These are phyloP conservation scores for Betta splendens DNA, from an alignment of 2,797 vertebrate genomes.

Conservation along the genomic window DNA sequence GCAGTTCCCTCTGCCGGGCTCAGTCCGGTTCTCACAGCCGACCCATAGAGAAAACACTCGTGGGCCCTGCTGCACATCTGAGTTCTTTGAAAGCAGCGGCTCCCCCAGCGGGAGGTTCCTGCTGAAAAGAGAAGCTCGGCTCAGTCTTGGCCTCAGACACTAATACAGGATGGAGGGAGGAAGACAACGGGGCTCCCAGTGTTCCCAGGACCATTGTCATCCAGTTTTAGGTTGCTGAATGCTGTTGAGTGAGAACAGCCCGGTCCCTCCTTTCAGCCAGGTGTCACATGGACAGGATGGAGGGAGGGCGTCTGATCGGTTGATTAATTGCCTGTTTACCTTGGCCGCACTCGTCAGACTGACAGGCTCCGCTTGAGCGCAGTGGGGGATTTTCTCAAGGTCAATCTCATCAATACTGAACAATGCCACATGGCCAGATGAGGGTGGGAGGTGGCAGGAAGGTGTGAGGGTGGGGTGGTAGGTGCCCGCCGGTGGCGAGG, in stretches of 20 bases:
- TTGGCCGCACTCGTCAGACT: slow-evolving; percentile 73
- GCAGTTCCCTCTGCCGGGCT: slow-evolving; percentile 14
- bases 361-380: slow-evolving; percentile 64
- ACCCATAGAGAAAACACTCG: slow-evolving; percentile 31
- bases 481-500: slow-evolving; percentile 56
- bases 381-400: slow-evolving; percentile 74
- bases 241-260: slow-evolving; percentile 36
- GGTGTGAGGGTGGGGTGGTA: slow-evolving; percentile 28
- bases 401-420: slow-evolving; percentile 71
- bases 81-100: slow-evolving; percentile 70
- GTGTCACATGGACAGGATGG: slow-evolving; percentile 47
- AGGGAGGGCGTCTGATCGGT: slow-evolving; percentile 38
- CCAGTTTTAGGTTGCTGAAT: slow-evolving; percentile 14
- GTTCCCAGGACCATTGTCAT: slow-evolving; percentile 40
- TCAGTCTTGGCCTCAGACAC: slow-evolving; percentile 53
- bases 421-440: slow-evolving; percentile 62
- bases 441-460: slow-evolving; percentile 28
- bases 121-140: slow-evolving; percentile 59
- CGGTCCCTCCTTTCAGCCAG: slow-evolving; percentile 39
- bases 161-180: slow-evolving; percentile 61
- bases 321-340: slow-evolving; percentile 75
- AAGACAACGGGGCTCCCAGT: slow-evolving; percentile 39
- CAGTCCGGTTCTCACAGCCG: slow-evolving; percentile 64
- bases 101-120: slow-evolving; percentile 76
- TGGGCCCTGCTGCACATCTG: slow-evolving; percentile 53